Evolutionary conservation across 2,888 invertebrate genomes (phyloP), one percentile per base, ranked within the genome.

Genomic region (Abscondita cerata): DNA sequence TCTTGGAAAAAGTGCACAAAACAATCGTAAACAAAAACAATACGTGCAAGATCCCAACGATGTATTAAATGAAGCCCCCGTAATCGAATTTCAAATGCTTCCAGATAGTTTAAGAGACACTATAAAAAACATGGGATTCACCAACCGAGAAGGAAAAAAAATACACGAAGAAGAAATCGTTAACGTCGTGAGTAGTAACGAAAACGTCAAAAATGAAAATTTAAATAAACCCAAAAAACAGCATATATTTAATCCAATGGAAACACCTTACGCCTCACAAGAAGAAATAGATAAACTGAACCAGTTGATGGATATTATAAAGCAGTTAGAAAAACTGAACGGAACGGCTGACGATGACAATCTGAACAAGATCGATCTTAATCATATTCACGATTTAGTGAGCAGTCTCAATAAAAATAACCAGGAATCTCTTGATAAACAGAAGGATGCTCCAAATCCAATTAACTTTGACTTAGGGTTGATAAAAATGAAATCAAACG

Each of bases 401-500:
- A 74, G 59, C 44, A 81, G 71, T 71, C 70, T 75, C 40, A 78
- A 72, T 69, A 75, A 62, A n/a, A 59, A 69, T 19, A 65, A 68
- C 33, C 52, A 68, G 2, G 64, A 71, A 2, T 72, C 78, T 13
- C 66, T 80, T 15, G 72, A 79, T 59, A 66, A 76, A 50, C 72
- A 78, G 62, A 68, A 71, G 41, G 68, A 67, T 52, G 77, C 75
- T 20, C 82, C 82, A 1, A 78, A 83, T 75, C 81, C 83, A 1
- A 64, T 82, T 1, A 73, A 77, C 52, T 75, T 76, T 34, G 78
- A 77, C 38, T 68, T 74, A 33, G 71, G 75, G 16, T 16, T 73
- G 18, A 75, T 74, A 20, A 85, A 72, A 83, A 81, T 72, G 85
- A 82, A 72, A 81, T 82, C 44, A 85, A 84, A 77, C 74, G 86